Percentiles rank a stretch among this genome's conserved stretches.
Evolutionary conservation across 2,888 invertebrate species (phyloP).

Genomic region (Cyclophora punctaria): DNA sequence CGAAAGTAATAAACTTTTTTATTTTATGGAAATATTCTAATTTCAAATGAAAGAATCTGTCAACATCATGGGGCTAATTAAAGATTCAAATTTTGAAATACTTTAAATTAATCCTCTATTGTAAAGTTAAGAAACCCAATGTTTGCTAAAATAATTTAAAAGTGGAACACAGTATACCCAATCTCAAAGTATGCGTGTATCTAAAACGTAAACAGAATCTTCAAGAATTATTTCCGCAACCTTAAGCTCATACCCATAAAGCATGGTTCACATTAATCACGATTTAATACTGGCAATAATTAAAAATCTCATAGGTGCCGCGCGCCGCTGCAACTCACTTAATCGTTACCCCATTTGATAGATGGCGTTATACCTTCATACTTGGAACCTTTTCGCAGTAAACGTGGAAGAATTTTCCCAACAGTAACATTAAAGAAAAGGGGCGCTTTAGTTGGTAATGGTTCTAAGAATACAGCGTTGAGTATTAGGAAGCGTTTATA

Average conservation of each 20-base stretch:
- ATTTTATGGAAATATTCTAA: too few species aligned
- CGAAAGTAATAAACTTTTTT: too few species aligned
- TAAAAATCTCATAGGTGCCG: constrained; percentile 62
- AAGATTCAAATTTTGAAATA: too few species aligned
- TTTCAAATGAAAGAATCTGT: too few species aligned
- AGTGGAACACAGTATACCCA: too few species aligned
- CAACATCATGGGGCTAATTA: too few species aligned
- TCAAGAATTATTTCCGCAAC: constrained; percentile 14
- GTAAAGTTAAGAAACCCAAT: too few species aligned
- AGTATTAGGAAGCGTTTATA: constrained; percentile 74
- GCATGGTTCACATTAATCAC: constrained; percentile 49
- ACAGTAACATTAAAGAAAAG: constrained; percentile 3
- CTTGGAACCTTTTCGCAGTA: constrained; percentile 44
- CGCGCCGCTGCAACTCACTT: constrained; percentile 52
- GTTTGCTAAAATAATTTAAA: too few species aligned
- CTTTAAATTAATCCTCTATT: too few species aligned
- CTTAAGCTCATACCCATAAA: constrained; percentile 32
- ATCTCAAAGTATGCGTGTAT: too few species aligned
- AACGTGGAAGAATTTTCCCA: constrained; percentile 1
- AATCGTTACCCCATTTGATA: constrained; percentile 65
- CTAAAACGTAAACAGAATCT: too few species aligned
- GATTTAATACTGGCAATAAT: constrained; percentile 59
- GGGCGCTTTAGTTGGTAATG: constrained; percentile 30
- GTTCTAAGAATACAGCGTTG: constrained; percentile 51
- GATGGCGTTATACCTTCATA: constrained; percentile 42